Conservation (phyloP, 2,797 vertebrate genomes). For the Hipposideros larvatus region DNA sequence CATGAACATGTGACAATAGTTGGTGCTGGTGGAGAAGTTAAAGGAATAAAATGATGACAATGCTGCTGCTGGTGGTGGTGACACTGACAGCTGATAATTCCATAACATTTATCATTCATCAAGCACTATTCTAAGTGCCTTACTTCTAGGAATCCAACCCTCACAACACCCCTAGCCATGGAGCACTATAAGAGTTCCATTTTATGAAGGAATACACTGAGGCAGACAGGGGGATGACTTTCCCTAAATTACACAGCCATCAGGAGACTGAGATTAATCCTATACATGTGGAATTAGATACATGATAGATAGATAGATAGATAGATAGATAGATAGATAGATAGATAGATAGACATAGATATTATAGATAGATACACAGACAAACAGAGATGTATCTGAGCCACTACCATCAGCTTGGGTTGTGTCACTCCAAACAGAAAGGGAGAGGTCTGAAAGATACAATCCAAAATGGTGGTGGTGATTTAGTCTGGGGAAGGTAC, state of each 20-base stretch:
- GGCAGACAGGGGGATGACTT: neutral
- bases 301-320: neutral
- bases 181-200: neutral
- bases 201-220: neutral
- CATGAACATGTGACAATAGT: neutral
- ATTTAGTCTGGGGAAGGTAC: neutral
- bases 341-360: neutral
- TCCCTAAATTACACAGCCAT: neutral
- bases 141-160: neutral
- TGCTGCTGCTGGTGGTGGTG: rapidly evolving
- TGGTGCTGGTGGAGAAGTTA: neutral
- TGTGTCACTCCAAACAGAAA: neutral
- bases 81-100: neutral
- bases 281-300: neutral
- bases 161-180: neutral
- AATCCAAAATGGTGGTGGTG: neutral
- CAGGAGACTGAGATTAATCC: neutral
- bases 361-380: too few relatives aligned
- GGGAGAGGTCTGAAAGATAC: neutral
- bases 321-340: too few relatives aligned
- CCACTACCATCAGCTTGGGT: neutral
- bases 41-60: neutral
- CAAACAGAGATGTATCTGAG: neutral
- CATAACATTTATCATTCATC: too few relatives aligned
- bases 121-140: neutral